Base-by-base conservation (phyloP, 1,140 invertebrate species). In the Pseudomyrmex sp. region DNA sequence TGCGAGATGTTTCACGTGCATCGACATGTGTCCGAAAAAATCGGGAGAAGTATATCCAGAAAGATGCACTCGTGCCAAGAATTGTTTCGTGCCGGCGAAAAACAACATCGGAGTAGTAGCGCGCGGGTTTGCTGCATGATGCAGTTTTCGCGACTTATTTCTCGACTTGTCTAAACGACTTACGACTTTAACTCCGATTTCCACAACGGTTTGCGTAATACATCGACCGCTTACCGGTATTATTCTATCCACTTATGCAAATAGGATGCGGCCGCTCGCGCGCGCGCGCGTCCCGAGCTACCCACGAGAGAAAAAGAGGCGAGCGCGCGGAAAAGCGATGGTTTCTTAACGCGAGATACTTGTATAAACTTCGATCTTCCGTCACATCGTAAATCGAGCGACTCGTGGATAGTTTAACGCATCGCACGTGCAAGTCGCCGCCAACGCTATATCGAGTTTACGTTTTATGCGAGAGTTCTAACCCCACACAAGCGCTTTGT, bases 311-410 rank as follows among this genome's bases (percentile, higher is more conserved):
- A 79, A 86, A 84, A 85, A 77, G 84, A 50, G 56, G 13, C 69
- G 80, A 63, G 26, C 74, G 75, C 84, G 0, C 50, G 82, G 84
- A 88, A 89, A 89, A 88, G 58, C 83, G 68, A 89, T 75, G 80
- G 86, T 83, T 84, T 80, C 75, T 83, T 76, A 77, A 73, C 70
- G 84, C 70, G 66, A 70, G 80, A 35, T 84, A 77, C 75, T 86
- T 89, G 87, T 84, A 89, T 84, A 89, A 89, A 89, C 87, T 88
- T 88, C 88, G 88, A 89, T 89, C 66, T n/a, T 9, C 80, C 72
- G 88, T 82, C 86, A 89, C 87, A 59, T 86, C 87, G 87, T 89
- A 89, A 89, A 89, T 89, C 87, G 84, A 88, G 88, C 2, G 86
- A 84, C 88, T 86, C 80, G 88, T 61, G 61, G 84, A 89, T 84